phyloP scores from a whole-genome alignment of 2,113 vertebrate species.

The Esox niger region DNA sequence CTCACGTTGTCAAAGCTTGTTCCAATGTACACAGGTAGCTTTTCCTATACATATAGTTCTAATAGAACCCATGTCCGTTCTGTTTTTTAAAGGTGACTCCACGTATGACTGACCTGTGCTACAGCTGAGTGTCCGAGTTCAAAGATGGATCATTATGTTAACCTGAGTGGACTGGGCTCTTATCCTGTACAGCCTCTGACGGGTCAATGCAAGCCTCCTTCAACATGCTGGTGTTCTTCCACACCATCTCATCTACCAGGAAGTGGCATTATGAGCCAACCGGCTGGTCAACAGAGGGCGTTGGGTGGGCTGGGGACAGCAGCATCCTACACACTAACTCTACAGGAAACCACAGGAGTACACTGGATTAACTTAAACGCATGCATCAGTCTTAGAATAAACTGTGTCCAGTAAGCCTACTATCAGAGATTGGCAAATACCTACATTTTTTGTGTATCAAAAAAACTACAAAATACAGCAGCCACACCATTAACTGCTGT shows the following conservation, averaged over 20 bases:
- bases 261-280: conserved; percentile 83
- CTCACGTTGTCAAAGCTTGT: no score
- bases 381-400: rapidly evolving
- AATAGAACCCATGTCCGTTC: no score
- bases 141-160: neutral
- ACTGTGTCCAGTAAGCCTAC: neutral
- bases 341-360: neutral
- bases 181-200: conserved; percentile 86
- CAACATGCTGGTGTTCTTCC: conserved; percentile 78
- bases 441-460: no score
- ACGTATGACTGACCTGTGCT: neutral
- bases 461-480: no score
- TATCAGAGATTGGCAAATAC: no score
- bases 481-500: no score
- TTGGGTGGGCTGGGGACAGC: conserved; percentile 56
- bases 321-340: conserved; percentile 31
- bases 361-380: neutral
- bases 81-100: no score
- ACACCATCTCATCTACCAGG: conserved; percentile 85
- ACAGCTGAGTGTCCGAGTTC: neutral
- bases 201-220: conserved; percentile 82
- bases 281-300: conserved; percentile 53
- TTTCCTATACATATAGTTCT: no score
- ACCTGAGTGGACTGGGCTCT: conserved; percentile 75
- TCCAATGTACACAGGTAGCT: no score